Base-by-base conservation (phyloP, 2,797 vertebrate species). In the Lepilemur ruficaudatus region DNA sequence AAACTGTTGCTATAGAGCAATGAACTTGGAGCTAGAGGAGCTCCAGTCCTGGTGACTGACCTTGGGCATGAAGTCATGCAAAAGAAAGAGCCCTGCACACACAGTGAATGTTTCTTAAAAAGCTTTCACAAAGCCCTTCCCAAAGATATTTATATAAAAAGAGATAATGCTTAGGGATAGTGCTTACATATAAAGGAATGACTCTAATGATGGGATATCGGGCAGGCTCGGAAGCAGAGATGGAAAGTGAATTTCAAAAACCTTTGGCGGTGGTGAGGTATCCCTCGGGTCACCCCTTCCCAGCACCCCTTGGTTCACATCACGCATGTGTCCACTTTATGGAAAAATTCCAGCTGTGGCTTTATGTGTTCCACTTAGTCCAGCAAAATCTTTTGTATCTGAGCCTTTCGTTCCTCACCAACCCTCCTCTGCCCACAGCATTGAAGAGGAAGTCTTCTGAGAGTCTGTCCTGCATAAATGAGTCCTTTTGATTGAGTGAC, bases 21-120 rank as follows among this genome's bases (percentile, higher is more conserved):
- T 41, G n/a, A 78, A 48, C 38, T 55, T 86, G 35, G 18, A 22
- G 18, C 30, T 7, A 63, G 22, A 92, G 22, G 55, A 88, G 7
- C 48, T 81, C 84, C 35, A 25, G 48, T 83, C n/a, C 63, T 83
- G 50, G 32, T 46, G 50, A 87, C 43, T 85, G 48, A 92, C 72
- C 76, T 94, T 89, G 89, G 84, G 22, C 57, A 30, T 41, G 79
- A 93, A 48, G 55, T 50, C n/a, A 80, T 57, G 46, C 15, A n/a
- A 59, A 85, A 88, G 61, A 97, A 84, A 84, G 15, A 89, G 41
- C 20, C 67, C 89, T 52, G 38, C 50, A 91, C 22, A 88, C 67
- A 70, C 4, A 70, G 76, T 61, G 55, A 90, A 80, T 32, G 0
- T 30, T 43, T 83, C 72, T 69, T 70, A 2, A 70, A 95, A 84